phyloP scores from a whole-genome alignment of 2,888 invertebrate species.

The Catocala nupta region DNA sequence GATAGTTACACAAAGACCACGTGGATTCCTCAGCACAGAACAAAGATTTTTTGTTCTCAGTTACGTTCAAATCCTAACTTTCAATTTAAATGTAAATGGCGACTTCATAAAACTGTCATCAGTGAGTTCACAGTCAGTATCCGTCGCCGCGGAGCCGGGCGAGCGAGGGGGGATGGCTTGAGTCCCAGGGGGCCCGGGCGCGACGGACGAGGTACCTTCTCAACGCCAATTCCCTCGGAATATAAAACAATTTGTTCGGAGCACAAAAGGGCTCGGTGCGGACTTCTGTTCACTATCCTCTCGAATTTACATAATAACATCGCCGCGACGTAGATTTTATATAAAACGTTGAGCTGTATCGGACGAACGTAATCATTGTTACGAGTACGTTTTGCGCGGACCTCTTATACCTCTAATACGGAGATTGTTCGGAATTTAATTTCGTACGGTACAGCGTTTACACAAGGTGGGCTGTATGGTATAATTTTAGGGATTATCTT shows the following conservation, averaged over 20 bases:
- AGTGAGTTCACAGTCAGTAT: constrained; percentile 52
- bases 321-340: constrained; percentile 51
- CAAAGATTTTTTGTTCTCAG: constrained; percentile 32
- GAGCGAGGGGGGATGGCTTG: constrained; percentile 2
- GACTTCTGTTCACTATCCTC: constrained; percentile 63
- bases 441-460: no score
- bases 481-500: no score
- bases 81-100: constrained; percentile 67
- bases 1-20: constrained; percentile 7
- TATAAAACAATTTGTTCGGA: constrained; percentile 67
- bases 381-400: not conserved
- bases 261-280: constrained; percentile 62
- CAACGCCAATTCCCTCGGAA: constrained; percentile 51
- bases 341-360: constrained; percentile 27
- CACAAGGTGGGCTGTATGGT: no score
- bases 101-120: constrained; percentile 67
- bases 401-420: no score
- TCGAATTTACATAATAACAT: constrained; percentile 62
- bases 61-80: constrained; percentile 53
- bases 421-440: no score
- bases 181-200: not conserved
- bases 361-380: constrained; percentile 10
- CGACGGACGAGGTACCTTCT: constrained; percentile 31
- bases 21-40: constrained; percentile 17
- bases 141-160: constrained; percentile 21